Conservation (phyloP, 2,888 invertebrate genomes). For the Leptopterna dolabrata region DNA sequence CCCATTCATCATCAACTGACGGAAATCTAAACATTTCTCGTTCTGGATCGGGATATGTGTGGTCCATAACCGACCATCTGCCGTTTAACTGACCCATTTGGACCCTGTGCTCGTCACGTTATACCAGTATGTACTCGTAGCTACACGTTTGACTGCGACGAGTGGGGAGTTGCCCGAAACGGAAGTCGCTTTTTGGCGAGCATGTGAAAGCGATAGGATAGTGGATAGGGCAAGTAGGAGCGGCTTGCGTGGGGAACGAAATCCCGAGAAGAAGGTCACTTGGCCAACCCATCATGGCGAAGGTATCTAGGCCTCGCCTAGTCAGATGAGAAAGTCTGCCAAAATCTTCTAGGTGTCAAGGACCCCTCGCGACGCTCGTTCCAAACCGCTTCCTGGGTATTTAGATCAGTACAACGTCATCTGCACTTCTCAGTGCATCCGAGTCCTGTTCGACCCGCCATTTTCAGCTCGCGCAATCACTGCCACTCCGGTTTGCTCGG, state of each 20-base stretch:
- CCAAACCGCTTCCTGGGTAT: neutral
- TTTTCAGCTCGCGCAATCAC: too few species aligned
- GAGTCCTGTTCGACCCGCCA: too few species aligned
- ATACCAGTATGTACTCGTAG: too few species aligned
- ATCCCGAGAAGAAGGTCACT: constrained; percentile 33
- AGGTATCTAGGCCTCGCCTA: constrained; percentile 26
- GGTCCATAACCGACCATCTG: too few species aligned
- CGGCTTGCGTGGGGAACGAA: constrained; percentile 26
- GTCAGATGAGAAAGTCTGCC: constrained; percentile 26
- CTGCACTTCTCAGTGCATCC: neutral
- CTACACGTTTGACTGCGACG: too few species aligned
- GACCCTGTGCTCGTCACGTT: too few species aligned
- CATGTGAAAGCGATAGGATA: constrained; percentile 31
- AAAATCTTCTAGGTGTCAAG: constrained; percentile 39
- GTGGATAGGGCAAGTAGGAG: constrained; percentile 25
- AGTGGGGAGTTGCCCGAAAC: neutral
- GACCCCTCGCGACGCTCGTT: neutral
- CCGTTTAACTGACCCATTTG: too few species aligned
- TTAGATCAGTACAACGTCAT: neutral
- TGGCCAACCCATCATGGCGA: constrained; percentile 13
- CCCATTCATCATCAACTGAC: too few species aligned
- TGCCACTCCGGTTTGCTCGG: too few species aligned
- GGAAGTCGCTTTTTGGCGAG: neutral
- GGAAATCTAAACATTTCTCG: too few species aligned
- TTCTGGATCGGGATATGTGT: too few species aligned